Percentiles rank a stretch among this genome's conserved stretches.
These are phyloP conservation scores for Hydraecia micacea DNA, from an alignment of 2,888 invertebrate species.

Conservation along the genomic window DNA sequence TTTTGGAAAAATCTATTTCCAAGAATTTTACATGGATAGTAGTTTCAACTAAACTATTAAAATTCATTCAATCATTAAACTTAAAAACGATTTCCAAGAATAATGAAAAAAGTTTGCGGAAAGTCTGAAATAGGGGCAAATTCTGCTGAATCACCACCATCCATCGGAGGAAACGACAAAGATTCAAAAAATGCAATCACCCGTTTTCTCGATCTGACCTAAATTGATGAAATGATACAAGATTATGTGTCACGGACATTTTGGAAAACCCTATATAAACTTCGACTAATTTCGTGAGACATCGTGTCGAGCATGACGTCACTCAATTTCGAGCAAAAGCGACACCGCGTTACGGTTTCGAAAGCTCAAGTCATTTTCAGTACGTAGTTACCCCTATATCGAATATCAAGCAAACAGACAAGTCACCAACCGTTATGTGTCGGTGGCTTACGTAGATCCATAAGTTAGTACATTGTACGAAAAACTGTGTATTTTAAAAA, in stretches of 20 bases:
- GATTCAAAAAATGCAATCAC: neutral
- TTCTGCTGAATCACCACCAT: neutral
- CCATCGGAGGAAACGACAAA: neutral
- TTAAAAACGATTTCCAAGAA: neutral
- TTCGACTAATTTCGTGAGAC: neutral
- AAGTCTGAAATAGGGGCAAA: neutral
- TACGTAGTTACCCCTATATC: neutral
- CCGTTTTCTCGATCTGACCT: no score
- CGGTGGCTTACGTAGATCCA: neutral
- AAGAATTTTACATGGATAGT: neutral
- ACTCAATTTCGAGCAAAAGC: neutral
- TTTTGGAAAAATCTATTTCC: neutral
- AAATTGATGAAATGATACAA: neutral
- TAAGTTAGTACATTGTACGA: neutral
- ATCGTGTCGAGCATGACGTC: neutral
- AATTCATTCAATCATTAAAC: neutral
- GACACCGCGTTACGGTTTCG: neutral
- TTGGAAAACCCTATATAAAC: neutral
- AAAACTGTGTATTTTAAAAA: constrained; percentile 14
- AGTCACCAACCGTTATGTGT: neutral
- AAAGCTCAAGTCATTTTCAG: constrained; percentile 9
- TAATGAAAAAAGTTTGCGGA: neutral
- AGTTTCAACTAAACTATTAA: neutral
- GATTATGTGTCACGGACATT: neutral
- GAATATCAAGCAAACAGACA: neutral